Evolutionary conservation across 2,888 invertebrate genomes (phyloP).

Genomic region (Cheilosia pagana): DNA sequence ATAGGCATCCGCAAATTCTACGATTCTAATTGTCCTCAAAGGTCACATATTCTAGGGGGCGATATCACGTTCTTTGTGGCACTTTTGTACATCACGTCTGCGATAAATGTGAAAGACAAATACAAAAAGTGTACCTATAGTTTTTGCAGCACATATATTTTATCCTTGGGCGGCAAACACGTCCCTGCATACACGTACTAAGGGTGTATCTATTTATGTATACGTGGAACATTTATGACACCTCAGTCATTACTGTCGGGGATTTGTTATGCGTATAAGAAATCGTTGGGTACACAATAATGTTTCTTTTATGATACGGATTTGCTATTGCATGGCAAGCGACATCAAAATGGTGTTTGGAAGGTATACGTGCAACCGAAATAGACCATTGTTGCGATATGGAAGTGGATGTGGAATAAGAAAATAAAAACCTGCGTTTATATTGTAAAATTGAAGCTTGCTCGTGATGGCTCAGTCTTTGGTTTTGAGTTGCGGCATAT

Average conservation of each 20-base stretch:
- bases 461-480: background rate
- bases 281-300: conserved; percentile 1
- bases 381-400: background rate
- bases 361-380: background rate
- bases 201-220: conserved; percentile 27
- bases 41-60: conserved; percentile 39
- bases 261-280: conserved; percentile 37
- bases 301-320: conserved; percentile 5
- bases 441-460: conserved; percentile 32
- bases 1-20: background rate
- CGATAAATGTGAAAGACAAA: conserved; percentile 19
- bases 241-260: conserved; percentile 40
- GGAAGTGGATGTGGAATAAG: background rate
- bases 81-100: conserved; percentile 26
- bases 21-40: conserved; percentile 60
- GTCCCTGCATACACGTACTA: conserved; percentile 20
- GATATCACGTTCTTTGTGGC: conserved; percentile 28
- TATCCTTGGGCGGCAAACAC: conserved; percentile 6
- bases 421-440: conserved; percentile 15
- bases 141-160: background rate
- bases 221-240: conserved; percentile 33
- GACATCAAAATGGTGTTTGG: background rate
- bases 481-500: no score
- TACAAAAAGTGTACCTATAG: conserved; percentile 13
- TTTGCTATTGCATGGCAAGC: background rate